phyloP scores from a whole-genome alignment of 2,113 vertebrate genomes.

The Suncus etruscus region DNA sequence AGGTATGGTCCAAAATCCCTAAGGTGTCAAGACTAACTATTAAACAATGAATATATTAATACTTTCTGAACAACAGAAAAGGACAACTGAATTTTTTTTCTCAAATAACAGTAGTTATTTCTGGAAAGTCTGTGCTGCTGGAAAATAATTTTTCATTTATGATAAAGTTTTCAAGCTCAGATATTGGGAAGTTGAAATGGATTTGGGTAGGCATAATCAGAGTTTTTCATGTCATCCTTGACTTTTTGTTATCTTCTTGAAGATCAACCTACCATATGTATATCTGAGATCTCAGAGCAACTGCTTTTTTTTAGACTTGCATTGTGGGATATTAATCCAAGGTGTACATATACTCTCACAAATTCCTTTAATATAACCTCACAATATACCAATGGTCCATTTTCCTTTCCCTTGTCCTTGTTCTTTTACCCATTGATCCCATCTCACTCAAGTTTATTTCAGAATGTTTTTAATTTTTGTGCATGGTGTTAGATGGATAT shows the following conservation, averaged over 20 bases:
- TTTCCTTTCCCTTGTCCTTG: no score
- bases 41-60: neutral
- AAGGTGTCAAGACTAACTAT: neutral
- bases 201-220: neutral
- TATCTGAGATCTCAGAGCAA: neutral
- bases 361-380: rapidly evolving
- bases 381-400: no score
- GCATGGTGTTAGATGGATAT: no score
- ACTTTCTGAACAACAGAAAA: neutral
- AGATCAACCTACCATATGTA: neutral
- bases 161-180: neutral
- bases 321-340: neutral
- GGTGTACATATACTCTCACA: rapidly evolving
- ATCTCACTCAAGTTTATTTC: no score
- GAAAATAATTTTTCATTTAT: neutral
- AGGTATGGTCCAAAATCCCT: neutral
- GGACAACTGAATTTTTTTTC: neutral
- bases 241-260: neutral
- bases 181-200: no score
- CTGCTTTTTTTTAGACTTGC: neutral
- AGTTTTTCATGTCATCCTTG: neutral
- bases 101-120: neutral
- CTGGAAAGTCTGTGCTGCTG: neutral
- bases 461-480: no score
- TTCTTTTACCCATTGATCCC: no score